Base-by-base conservation (phyloP, 1,140 invertebrate genomes). In the Pristionchus pacificus region DNA sequence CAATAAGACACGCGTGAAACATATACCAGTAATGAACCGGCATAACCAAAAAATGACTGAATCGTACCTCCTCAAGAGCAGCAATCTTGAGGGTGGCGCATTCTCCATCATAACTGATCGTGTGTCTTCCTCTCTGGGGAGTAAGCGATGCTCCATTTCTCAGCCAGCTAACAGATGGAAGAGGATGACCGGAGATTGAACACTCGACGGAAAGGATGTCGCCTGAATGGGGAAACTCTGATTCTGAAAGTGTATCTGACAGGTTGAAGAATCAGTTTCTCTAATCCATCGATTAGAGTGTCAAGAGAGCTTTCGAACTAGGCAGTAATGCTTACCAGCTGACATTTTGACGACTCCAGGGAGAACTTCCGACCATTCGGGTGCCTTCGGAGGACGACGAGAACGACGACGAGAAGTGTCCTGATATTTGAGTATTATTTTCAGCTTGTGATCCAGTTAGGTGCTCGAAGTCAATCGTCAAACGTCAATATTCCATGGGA, bases 61-160 rank as follows among this genome's bases (percentile, higher is more conserved):
- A n/a, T n/a, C n/a, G n/a, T 49, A 49, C 38, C 38, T 49, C 38
- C 19, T 6, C 19, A 19, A 49, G 38, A 49, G 19, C 38, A 49
- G 88, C 88, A 78, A 98, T 91, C 70, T 91, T 90, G 24, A 98
- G 86, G 65, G 89, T 90, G 14, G 81, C 78, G 49, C 68, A 75
- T 74, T 82, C 80, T 32, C 80, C 80, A 69, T 82, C 81, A 59
- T 67, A 83, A 29, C 60, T 77, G 71, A 83, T 78, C 32, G 61
- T 65, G 49, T 72, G 77, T 14, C 70, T 74, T n/a, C 72, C 80
- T 24, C 65, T 28, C 60, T 82, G 80, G 24, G 78, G 75, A 29
- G 77, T 70, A 15, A 80, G 66, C 1, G 38, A 49, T 10, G 38
- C 38, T 10, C 71, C 74, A 65, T 82, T 83, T 38, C 71, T 70